Percentiles rank a stretch among this genome's conserved stretches.
These are phyloP conservation scores for Drosophila micromelanica DNA, from an alignment of 1,140 invertebrate genomes.

Conservation along the genomic window DNA sequence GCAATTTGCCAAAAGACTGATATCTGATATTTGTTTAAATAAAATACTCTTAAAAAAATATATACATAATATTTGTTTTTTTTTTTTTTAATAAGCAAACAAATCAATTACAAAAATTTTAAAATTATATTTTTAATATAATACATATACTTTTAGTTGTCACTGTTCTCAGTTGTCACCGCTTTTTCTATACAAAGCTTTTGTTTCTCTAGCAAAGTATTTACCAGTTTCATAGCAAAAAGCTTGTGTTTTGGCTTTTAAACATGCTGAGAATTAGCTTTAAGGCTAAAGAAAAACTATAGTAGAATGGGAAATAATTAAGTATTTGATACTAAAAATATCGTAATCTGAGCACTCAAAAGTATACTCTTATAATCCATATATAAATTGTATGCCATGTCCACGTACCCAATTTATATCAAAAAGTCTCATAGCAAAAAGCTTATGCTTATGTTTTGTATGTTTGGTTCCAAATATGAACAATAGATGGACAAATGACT, in stretches of 20 bases:
- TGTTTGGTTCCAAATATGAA: neutral
- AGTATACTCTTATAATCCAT: too few relatives aligned
- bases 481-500: neutral
- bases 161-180: neutral
- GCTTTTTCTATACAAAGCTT: too few relatives aligned
- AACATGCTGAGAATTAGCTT: neutral
- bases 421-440: slow-evolving; percentile 2
- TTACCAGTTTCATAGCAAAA: neutral
- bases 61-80: neutral
- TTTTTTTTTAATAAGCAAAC: neutral
- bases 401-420: too few relatives aligned
- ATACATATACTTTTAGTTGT: too few relatives aligned
- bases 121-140: too few relatives aligned
- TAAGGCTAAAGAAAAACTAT: neutral
- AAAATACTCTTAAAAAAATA: slow-evolving; percentile 14
- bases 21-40: slow-evolving; percentile 45
- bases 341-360: neutral
- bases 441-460: slow-evolving; percentile 5
- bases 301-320: too few relatives aligned
- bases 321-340: too few relatives aligned
- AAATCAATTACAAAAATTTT: too few relatives aligned
- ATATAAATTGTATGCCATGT: too few relatives aligned
- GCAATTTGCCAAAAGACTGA: slow-evolving; percentile 92
- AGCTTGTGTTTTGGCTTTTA: neutral
- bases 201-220: too few relatives aligned